phyloP scores from a whole-genome alignment of 2,888 invertebrate genomes.

The Orthonevra nobilis region DNA sequence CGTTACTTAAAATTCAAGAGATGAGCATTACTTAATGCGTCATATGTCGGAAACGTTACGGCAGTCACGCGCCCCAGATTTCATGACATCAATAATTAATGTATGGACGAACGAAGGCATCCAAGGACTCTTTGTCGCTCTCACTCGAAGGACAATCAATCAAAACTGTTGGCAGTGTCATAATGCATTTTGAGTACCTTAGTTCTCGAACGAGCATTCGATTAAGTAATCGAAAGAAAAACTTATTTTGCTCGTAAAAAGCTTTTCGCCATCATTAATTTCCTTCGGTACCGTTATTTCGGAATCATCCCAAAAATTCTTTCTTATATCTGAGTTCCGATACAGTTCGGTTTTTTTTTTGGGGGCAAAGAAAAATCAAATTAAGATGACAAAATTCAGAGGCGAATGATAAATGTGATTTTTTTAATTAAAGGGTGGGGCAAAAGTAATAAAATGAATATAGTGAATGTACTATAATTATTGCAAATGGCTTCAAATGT shows the following conservation, averaged over 20 bases:
- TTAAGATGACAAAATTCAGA: slow-evolving; percentile 45
- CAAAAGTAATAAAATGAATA: no score
- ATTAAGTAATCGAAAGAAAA: slow-evolving; percentile 38
- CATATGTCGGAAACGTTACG: slow-evolving; percentile 67
- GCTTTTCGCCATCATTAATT: slow-evolving; percentile 57
- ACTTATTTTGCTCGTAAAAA: slow-evolving; percentile 61
- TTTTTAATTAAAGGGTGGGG: no score
- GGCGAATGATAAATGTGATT: slow-evolving; percentile 57
- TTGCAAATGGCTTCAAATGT: no score
- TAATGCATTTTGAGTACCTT: slow-evolving; percentile 34
- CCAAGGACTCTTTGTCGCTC: slow-evolving; percentile 1
- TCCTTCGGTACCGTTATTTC: slow-evolving; percentile 38
- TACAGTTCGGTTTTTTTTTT: not conserved
- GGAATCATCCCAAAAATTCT: no score
- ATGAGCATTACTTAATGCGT: slow-evolving; percentile 65
- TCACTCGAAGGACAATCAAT: slow-evolving; percentile 67
- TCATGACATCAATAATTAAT: slow-evolving; percentile 71
- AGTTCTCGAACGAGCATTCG: slow-evolving; percentile 7
- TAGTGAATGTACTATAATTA: no score
- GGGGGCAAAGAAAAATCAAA: slow-evolving; percentile 27
- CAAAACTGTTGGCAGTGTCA: slow-evolving; percentile 50
- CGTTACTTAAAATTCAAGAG: slow-evolving; percentile 59
- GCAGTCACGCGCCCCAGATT: slow-evolving; percentile 71
- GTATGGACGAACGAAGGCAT: slow-evolving; percentile 7
- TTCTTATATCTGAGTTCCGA: not conserved